phyloP scores from a whole-genome alignment of 2,888 invertebrate genomes.

The Tetragonula carbonaria region DNA sequence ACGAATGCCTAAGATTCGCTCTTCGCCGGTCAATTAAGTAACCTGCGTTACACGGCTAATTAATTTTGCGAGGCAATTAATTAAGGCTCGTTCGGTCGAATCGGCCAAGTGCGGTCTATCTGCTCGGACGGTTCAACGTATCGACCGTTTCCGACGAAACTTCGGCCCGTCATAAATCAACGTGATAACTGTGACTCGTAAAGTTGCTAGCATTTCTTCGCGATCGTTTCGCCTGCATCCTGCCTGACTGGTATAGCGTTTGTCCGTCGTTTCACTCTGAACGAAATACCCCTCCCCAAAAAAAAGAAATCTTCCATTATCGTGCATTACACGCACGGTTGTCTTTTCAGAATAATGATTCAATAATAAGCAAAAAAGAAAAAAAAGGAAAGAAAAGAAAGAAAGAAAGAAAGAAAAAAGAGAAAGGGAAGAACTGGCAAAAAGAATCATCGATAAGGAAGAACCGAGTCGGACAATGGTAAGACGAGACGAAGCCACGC shows the following conservation, averaged over 20 bases:
- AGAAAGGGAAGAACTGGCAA: neutral
- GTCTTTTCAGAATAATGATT: conserved; percentile 10
- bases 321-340: neutral
- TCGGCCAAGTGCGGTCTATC: conserved; percentile 38
- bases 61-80: conserved; percentile 70
- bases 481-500: conserved; percentile 54
- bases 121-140: neutral
- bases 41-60: conserved; percentile 69
- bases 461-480: conserved; percentile 56
- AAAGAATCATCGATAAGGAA: conserved; percentile 74
- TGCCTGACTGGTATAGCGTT: too few relatives aligned
- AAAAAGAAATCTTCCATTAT: neutral
- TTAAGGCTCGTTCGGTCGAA: conserved; percentile 56
- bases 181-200: neutral
- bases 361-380: conserved; percentile 27
- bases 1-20: conserved; percentile 59
- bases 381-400: neutral
- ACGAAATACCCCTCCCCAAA: too few relatives aligned
- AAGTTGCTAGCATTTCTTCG: neutral
- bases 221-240: neutral
- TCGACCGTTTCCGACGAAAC: conserved; percentile 1
- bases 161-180: neutral
- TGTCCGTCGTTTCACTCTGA: neutral
- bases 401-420: neutral
- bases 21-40: conserved; percentile 67